Percentiles rank a stretch among this genome's conserved stretches.
These are phyloP conservation scores for Dreissena polymorpha DNA, from an alignment of 1,140 invertebrate species.

Conservation along the genomic window DNA sequence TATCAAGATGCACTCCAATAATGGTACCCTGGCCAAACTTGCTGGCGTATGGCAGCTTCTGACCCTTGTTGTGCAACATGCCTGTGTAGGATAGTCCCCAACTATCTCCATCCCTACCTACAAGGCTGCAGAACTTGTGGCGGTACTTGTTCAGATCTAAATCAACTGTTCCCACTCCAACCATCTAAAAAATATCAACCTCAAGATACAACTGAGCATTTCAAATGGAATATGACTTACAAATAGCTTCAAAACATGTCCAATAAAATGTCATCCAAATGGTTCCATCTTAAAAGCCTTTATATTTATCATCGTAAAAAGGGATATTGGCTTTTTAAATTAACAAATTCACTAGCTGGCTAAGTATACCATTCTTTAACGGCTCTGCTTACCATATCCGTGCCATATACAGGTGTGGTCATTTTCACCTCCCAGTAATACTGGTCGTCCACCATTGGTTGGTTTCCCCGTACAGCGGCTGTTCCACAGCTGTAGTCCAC, in stretches of 20 bases:
- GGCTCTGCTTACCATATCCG: conserved; percentile 87
- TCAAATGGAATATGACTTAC: too few species aligned
- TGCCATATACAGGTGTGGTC: conserved; percentile 88
- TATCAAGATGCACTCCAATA: conserved; percentile 87
- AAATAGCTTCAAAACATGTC: too few species aligned
- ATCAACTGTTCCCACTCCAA: conserved; percentile 88
- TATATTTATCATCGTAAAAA: too few species aligned
- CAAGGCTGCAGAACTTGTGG: conserved; percentile 85
- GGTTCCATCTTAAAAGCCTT: too few species aligned
- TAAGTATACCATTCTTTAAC: too few species aligned
- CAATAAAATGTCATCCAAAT: too few species aligned
- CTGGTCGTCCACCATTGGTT: conserved; percentile 84
- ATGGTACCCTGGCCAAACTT: conserved; percentile 82
- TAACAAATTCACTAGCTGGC: too few species aligned
- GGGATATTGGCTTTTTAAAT: too few species aligned
- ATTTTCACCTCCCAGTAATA: conserved; percentile 94
- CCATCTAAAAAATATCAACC: conserved; percentile 84
- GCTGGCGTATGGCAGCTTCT: conserved; percentile 75
- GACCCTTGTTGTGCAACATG: conserved; percentile 84
- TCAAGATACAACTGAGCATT: too few species aligned
- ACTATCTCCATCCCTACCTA: conserved; percentile 87
- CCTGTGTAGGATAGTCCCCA: conserved; percentile 92
- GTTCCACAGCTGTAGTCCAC: conserved; percentile 88
- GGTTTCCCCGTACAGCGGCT: conserved; percentile 85
- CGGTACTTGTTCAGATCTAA: conserved; percentile 82